Percentiles rank a stretch among this genome's conserved stretches.
These are phyloP conservation scores for Saxidomus purpurata DNA, from an alignment of 1,140 invertebrate genomes.

Conservation along the genomic window DNA sequence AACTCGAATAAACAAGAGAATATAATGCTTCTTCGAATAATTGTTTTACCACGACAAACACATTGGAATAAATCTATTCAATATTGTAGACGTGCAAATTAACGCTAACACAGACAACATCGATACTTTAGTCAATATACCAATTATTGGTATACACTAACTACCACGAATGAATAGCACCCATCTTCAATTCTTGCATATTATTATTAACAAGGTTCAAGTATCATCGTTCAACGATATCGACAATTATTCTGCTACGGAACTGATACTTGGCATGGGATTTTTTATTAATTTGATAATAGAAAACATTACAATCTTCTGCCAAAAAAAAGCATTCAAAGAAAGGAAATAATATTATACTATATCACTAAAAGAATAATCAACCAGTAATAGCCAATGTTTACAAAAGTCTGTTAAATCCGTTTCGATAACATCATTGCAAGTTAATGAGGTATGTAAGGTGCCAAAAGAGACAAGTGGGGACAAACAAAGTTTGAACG, in stretches of 20 bases:
- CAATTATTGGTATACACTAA: no score
- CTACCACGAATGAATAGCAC: no score
- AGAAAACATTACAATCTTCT: conserved; percentile 87
- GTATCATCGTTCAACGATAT: neutral
- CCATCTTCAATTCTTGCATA: no score
- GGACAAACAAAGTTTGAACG: neutral
- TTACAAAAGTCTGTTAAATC: neutral
- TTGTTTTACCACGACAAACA: no score
- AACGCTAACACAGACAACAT: no score
- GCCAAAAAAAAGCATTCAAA: neutral
- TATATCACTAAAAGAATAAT: neutral
- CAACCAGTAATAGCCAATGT: neutral
- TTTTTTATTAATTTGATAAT: conserved; percentile 88
- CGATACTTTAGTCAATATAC: no score
- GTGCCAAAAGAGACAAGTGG: neutral
- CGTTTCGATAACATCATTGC: neutral
- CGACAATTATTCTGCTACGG: conserved; percentile 69
- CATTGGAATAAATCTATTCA: no score
- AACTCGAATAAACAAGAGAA: no score
- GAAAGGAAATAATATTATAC: neutral
- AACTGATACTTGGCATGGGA: conserved; percentile 86
- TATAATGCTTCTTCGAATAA: no score
- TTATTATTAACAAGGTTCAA: no score
- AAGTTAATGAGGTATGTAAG: neutral
- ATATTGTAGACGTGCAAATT: no score